Base-by-base conservation (phyloP, 2,797 vertebrate species). In the Hippopotamyrus pictus region DNA sequence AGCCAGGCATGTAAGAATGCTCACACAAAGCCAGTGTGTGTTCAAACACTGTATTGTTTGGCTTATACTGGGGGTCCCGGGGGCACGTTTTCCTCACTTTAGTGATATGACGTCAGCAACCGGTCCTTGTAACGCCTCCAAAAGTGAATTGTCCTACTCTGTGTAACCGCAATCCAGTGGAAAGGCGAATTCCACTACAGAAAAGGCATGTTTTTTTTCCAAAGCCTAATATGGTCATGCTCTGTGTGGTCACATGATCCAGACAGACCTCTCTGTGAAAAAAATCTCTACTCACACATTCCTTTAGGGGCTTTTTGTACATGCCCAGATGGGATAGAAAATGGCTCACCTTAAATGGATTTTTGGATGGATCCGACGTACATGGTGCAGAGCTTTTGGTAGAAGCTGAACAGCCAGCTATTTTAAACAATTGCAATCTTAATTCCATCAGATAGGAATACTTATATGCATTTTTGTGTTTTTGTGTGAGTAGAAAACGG, bases 211-310 rank as follows among this genome's bases (percentile, higher is more conserved):
- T 87, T 57, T 86, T 57, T 53, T 57, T 59, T 5, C 53, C 53
- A 92, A 48, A 41, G 84, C 91, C 92, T 89, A 85, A 89, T 92
- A 88, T 89, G 73, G 76, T 69, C 62, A 89, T 86, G 46, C 89
- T 29, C 90, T 87, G 25, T 87, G 51, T 59, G 90, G 89, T 69
- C 91, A 84, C 88, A 91, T 54, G 88, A 82, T 88, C 88, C 65
- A 46, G 90, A 83, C 5, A 84, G 87, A 73, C 73, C 76, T 89
- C 41, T 33, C 57, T 53, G 22, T 87, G 37, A 87, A 53, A 53
- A 54, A 59, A 57, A 5, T 29, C 86, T 57, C 86, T 53, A 57
- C 37, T 44, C 37, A 87, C 25, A 41, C 86, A 87, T 87, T 62
- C 53, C 37, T 59, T 87, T 87, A 54, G 48, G 84, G 22, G 84